These are phyloP conservation scores for Gastracanthus pulcherrimus DNA, from an alignment of 2,888 invertebrate species.

Conservation along the genomic window DNA sequence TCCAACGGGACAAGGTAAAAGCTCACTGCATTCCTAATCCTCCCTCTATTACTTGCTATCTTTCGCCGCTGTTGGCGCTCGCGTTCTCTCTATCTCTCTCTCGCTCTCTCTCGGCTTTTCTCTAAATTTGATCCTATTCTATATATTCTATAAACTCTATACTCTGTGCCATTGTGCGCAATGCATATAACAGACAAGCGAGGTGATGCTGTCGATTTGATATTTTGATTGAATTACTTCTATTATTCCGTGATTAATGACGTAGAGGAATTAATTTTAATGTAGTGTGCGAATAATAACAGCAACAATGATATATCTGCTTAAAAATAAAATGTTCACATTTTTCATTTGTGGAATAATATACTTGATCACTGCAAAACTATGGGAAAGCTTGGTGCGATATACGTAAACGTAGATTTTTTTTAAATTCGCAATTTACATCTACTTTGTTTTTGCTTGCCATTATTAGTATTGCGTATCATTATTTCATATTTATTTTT, in stretches of 20 bases:
- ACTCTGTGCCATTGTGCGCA: background rate
- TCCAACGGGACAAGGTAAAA: conserved; percentile 76
- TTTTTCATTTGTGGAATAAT: background rate
- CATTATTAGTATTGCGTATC: conserved; percentile 26
- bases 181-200: background rate
- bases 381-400: conserved; percentile 61
- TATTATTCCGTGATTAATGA: background rate
- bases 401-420: conserved; percentile 11
- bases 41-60: background rate
- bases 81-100: background rate
- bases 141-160: no score
- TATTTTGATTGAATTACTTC: background rate
- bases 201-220: conserved; percentile 4
- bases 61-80: no score
- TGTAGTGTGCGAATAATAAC: conserved; percentile 10
- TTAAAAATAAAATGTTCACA: background rate
- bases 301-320: background rate
- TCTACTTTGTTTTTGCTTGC: conserved; percentile 25
- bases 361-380: conserved; percentile 40
- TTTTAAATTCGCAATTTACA: background rate
- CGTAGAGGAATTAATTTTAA: background rate
- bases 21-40: conserved; percentile 53
- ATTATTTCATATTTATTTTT: conserved; percentile 4
- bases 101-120: background rate
- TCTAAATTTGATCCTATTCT: background rate